These are phyloP conservation scores for Galaxias olidus DNA, from an alignment of 2,797 vertebrate species.

Conservation along the genomic window DNA sequence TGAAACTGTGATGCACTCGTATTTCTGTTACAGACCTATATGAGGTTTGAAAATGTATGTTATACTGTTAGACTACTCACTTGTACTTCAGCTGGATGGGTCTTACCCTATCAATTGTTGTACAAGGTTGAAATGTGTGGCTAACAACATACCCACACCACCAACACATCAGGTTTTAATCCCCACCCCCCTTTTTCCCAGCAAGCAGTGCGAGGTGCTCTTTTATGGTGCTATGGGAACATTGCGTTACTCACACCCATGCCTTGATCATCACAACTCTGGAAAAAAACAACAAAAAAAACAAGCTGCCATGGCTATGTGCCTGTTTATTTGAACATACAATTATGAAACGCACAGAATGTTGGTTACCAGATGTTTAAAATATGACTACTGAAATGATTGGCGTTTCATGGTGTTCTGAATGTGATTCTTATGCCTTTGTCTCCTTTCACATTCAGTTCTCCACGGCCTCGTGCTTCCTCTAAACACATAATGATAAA, in stretches of 20 bases:
- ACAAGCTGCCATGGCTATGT: slow-evolving; percentile 55
- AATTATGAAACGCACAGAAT: slow-evolving; percentile 13
- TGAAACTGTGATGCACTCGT: too few species aligned
- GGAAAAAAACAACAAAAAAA: too few species aligned
- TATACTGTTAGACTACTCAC: too few species aligned
- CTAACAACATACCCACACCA: not conserved
- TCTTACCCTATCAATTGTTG: not conserved
- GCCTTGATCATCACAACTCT: slow-evolving; percentile 31
- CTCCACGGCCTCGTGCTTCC: slow-evolving; percentile 83
- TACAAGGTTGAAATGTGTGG: slow-evolving; percentile 17
- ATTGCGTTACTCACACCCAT: slow-evolving; percentile 62
- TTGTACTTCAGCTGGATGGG: too few species aligned
- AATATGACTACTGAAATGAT: slow-evolving; percentile 49
- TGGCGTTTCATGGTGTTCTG: slow-evolving; percentile 65
- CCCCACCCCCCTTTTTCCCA: slow-evolving; percentile 34
- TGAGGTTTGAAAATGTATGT: too few species aligned
- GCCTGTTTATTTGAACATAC: slow-evolving; percentile 39
- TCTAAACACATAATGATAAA: slow-evolving; percentile 89
- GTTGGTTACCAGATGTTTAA: slow-evolving; percentile 30
- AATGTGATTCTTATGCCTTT: slow-evolving; percentile 77
- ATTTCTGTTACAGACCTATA: too few species aligned
- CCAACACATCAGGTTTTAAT: not conserved
- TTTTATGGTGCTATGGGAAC: slow-evolving; percentile 76
- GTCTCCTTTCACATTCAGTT: slow-evolving; percentile 86
- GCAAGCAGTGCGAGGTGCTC: slow-evolving; percentile 79